Percentiles rank a stretch among this genome's conserved stretches.
Conservation (phyloP, 2,888 invertebrate genomes). For the Athalia cordata region DNA sequence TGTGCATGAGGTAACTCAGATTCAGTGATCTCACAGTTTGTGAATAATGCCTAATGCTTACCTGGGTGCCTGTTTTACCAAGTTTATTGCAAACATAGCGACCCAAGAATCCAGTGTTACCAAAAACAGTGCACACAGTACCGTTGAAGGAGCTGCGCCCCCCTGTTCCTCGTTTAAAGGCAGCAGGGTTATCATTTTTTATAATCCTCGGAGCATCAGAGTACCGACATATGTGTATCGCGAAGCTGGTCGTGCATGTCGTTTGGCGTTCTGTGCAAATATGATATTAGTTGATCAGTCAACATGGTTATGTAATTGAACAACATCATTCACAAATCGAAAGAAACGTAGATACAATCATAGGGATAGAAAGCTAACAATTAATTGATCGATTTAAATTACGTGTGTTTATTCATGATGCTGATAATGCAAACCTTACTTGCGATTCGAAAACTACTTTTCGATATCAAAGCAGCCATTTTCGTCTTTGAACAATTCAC, state of each 20-base stretch:
- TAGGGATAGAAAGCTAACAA: neutral
- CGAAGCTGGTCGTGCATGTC: constrained; percentile 49
- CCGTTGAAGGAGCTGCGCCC: constrained; percentile 98
- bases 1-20: neutral
- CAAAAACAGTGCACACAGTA: constrained; percentile 98
- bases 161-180: constrained; percentile 88
- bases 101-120: constrained; percentile 93
- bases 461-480: constrained; percentile 64
- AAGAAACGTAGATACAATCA: neutral
- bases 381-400: neutral
- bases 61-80: constrained; percentile 90
- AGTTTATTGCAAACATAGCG: constrained; percentile 91
- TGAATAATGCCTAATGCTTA: constrained; percentile 45
- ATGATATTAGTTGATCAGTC: neutral
- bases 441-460: constrained; percentile 53
- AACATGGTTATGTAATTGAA: constrained; percentile 51
- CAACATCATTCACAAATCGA: neutral
- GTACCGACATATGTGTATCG: constrained; percentile 60
- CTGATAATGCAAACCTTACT: constrained; percentile 56
- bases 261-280: constrained; percentile 57
- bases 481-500: constrained; percentile 32
- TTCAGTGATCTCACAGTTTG: neutral
- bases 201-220: constrained; percentile 60
- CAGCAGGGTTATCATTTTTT: constrained; percentile 72
- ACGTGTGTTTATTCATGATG: neutral